Evolutionary conservation across 2,888 invertebrate species (phyloP).

Genomic region (Epirrhoe alternata): DNA sequence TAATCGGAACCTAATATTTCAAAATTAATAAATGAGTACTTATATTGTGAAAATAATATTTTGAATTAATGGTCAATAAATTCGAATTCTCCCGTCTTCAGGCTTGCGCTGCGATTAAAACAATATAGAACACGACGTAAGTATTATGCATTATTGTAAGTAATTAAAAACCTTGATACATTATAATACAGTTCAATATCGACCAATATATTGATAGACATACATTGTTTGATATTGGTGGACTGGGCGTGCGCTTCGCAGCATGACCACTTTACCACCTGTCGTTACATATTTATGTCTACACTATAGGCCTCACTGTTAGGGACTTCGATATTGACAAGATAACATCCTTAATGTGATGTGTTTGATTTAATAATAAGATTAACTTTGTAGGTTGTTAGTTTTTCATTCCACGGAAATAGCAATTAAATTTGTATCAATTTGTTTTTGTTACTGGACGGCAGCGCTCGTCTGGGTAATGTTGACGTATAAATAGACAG

Average conservation of each 20-base stretch:
- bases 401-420: constrained; percentile 66
- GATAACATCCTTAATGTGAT: constrained; percentile 86
- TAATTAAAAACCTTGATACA: constrained; percentile 60
- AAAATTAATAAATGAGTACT: constrained; percentile 86
- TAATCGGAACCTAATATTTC: constrained; percentile 86
- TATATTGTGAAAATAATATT: constrained; percentile 86
- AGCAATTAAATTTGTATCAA: constrained; percentile 66
- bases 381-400: constrained; percentile 76
- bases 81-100: constrained; percentile 85
- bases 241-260: constrained; percentile 80
- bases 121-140: constrained; percentile 50
- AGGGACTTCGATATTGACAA: constrained; percentile 85
- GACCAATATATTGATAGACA: constrained; percentile 53
- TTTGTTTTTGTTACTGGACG: constrained; percentile 20
- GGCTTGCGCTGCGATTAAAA: constrained; percentile 78
- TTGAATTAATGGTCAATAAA: constrained; percentile 86
- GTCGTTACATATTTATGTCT: constrained; percentile 86
- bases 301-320: constrained; percentile 85
- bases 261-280: constrained; percentile 85
- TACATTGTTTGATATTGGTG: constrained; percentile 58
- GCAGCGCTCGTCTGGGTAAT: neutral
- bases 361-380: constrained; percentile 86
- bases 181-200: constrained; percentile 69
- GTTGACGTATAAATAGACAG: constrained; percentile 3
- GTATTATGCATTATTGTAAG: constrained; percentile 42